Base-by-base conservation (phyloP, 2,113 vertebrate species). In the Lagopus muta region DNA sequence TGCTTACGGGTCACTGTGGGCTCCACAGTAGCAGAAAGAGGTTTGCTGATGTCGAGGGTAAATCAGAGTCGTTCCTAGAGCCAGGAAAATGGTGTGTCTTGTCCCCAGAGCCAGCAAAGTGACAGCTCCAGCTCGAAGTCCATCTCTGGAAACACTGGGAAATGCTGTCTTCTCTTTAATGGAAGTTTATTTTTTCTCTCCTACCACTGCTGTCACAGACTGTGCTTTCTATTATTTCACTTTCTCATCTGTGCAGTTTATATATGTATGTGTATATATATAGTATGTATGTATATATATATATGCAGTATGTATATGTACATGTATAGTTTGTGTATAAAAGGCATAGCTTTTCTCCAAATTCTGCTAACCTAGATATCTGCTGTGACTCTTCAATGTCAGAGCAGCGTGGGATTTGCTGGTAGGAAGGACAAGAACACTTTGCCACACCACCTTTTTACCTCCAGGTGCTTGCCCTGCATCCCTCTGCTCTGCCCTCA, bases 331-430 rank as follows among this genome's bases (percentile, higher is more conserved):
- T n/a, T 38, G 22, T 52, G 6, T n/a, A 1, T 3, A 30, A 16
- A 32, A 38, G 40, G 21, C n/a, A 34, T 21, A 79, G 40, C 40
- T 89, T 79, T 82, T 27, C 48, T 65, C 42, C 22, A 57, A 30
- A 48, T 34, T 81, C 72, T 89, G 61, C 65, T 45, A 38, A 43
- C 19, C 36, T 67, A 30, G 52, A 24, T 32, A 34, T 13, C 40
- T 38, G 2, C 62, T 14, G 45, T 0, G 0, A 25, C 47, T 42
- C 1, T 0, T 5, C 15, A 5, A 30, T 10, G 19, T 25, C 18
- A 48, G 69, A 52, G 76, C 55, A 48, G 24, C 4, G 55, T 45
- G 64, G 55, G 40, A 40, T 80, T 85, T 80, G 54, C 58, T 86
- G 58, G 34, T 28, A 19, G n/a, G n/a, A 57, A 67, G 36, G n/a